Base-by-base conservation (phyloP, 2,113 vertebrate genomes). In the Brachirus orientalis region DNA sequence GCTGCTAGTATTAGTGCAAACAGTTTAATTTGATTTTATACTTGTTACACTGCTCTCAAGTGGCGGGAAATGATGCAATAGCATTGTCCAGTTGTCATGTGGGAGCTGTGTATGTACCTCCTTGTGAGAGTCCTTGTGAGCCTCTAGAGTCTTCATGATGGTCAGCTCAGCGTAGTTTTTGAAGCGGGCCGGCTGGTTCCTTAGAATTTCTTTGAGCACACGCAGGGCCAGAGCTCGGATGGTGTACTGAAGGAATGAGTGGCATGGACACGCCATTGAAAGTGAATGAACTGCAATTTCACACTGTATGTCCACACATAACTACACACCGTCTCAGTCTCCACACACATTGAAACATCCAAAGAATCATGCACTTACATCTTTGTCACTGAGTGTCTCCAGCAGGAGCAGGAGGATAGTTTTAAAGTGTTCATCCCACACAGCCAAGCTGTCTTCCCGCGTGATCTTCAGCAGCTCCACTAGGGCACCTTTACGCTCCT, bases 391-490 rank as follows among this genome's bases (percentile, higher is more conserved):
- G 10, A 99, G 96, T 0, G 97, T 99, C 89, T 99, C 98, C 83
- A 99, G 92, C 72, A 99, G 93, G 52, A 99, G 92, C 19, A 99
- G 95, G 45, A 99, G 92, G 87, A 99, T 95, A 60, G 97, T 99
- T 90, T 99, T 99, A 81, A 99, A 99, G 88, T 99, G 98, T 52
- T 99, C 98, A 35, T 99, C 96, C 98, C 98, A 99, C 63, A 99
- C 96, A 2, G 96, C 96, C 0, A 94, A 80, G 85, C 92, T 98
- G 92, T 99, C 97, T 46, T 99, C 97, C 7, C 97, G 92, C 0
- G 96, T 96, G 88, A 99, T 96, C 91, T 99, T 99, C 38, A 99
- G 92, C 72, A 99, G 89, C 77, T 99, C 97, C 86, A 98, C 92
- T 70, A 99, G 90, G 36, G 97, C 97, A 0, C 93, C 95, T 67